phyloP scores from a whole-genome alignment of 1,140 invertebrate species.

The honey bee (Apis mellifera) region DNA sequence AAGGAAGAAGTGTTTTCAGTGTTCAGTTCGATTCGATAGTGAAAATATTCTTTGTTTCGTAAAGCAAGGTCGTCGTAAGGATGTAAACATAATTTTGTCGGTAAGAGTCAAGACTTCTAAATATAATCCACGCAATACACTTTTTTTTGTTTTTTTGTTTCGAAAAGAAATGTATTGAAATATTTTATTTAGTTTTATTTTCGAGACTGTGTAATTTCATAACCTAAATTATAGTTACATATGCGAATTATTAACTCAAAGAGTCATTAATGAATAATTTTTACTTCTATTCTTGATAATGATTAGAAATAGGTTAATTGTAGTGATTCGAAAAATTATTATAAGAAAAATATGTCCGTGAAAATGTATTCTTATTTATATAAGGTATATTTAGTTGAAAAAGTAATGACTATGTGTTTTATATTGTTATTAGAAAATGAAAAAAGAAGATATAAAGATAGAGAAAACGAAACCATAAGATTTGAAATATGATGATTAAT shows the following conservation, averaged over 20 bases:
- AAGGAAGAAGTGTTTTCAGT: background rate
- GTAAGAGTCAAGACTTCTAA: background rate
- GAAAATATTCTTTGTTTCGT: background rate
- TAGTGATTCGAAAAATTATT: background rate
- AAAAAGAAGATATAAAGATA: background rate
- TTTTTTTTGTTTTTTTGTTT: background rate
- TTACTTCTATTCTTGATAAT: background rate
- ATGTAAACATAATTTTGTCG: constrained; percentile 20
- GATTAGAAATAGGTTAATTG: background rate
- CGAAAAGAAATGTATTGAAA: background rate
- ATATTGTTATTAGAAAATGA: background rate
- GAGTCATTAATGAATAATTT: background rate
- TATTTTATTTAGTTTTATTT: background rate
- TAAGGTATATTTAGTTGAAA: background rate
- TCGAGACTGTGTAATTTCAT: background rate
- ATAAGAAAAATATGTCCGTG: background rate
- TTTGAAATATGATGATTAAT: background rate
- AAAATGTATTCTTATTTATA: background rate
- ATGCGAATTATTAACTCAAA: background rate
- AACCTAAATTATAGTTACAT: background rate
- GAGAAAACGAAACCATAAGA: background rate
- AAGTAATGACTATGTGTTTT: background rate
- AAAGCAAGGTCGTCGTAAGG: background rate
- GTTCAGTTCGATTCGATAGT: background rate
- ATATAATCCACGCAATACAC: background rate